Percentiles rank a stretch among this genome's conserved stretches.
phyloP scores from a whole-genome alignment of 2,888 invertebrate species.

The Cosmopolites sordidus region DNA sequence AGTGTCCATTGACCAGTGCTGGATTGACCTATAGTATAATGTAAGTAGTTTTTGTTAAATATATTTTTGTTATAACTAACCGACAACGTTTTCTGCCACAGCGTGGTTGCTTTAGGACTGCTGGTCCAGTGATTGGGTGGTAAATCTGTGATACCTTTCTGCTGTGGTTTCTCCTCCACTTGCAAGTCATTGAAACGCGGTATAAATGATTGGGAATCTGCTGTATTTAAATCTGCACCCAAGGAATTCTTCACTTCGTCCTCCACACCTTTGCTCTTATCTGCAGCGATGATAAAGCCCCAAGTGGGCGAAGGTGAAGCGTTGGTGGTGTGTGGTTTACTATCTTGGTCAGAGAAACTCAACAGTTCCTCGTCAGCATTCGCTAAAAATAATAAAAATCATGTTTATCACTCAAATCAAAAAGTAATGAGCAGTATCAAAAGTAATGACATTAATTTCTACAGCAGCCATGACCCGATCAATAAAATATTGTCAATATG shows the following conservation, averaged over 20 bases:
- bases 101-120: slow-evolving; percentile 51
- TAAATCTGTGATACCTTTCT: slow-evolving; percentile 31
- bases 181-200: slow-evolving; percentile 53
- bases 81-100: slow-evolving; percentile 66
- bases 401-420: no score
- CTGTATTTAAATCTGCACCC: slow-evolving; percentile 57
- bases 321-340: slow-evolving; percentile 40
- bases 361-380: slow-evolving; percentile 66
- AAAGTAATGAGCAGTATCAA: no score
- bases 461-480: no score
- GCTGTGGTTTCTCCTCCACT: slow-evolving; percentile 46
- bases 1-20: slow-evolving; percentile 63
- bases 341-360: slow-evolving; percentile 69
- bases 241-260: slow-evolving; percentile 36
- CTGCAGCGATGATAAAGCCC: slow-evolving; percentile 41
- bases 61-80: slow-evolving; percentile 22
- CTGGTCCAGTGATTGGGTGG: slow-evolving; percentile 44
- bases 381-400: slow-evolving; percentile 14
- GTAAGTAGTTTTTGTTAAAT: no score
- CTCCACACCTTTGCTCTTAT: slow-evolving; percentile 19
- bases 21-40: slow-evolving; percentile 54
- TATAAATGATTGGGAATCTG: slow-evolving; percentile 67
- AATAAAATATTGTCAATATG: no score
- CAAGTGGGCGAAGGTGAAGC: slow-evolving; percentile 48
- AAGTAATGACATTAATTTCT: no score